These are phyloP conservation scores for Drosophila phalerata DNA, from an alignment of 2,888 invertebrate genomes.

Conservation along the genomic window DNA sequence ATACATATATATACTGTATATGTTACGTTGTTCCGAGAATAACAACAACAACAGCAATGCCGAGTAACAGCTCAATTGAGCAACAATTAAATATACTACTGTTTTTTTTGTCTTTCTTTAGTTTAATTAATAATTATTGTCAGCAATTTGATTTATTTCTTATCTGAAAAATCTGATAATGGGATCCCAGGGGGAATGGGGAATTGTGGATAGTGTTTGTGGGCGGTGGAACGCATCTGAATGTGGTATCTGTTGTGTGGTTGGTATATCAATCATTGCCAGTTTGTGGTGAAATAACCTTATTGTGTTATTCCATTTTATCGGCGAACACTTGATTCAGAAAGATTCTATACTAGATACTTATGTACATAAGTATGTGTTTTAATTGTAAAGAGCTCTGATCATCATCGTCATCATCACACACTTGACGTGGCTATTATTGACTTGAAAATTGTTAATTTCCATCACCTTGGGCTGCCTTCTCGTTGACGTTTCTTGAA, in stretches of 20 bases:
- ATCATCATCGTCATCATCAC: slow-evolving; percentile 19
- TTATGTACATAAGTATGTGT: neutral
- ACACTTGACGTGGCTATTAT: slow-evolving; percentile 30
- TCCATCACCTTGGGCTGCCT: slow-evolving; percentile 44
- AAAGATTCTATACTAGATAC: slow-evolving; percentile 7
- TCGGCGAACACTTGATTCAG: slow-evolving; percentile 5
- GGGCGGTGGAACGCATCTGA: slow-evolving; percentile 10
- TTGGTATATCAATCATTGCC: slow-evolving; percentile 25
- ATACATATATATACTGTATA: slow-evolving; percentile 3
- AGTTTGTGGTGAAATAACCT: slow-evolving; percentile 40
- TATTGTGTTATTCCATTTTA: slow-evolving; percentile 15
- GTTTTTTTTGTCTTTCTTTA: slow-evolving; percentile 10
- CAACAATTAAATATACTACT: slow-evolving; percentile 51
- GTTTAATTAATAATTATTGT: slow-evolving; percentile 46
- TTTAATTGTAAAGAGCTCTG: slow-evolving; percentile 35
- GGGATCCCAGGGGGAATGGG: neutral
- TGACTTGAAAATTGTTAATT: slow-evolving; percentile 33
- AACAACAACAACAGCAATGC: slow-evolving; percentile 21
- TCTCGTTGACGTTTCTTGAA: slow-evolving; percentile 44
- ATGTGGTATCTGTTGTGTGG: neutral
- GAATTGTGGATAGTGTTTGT: neutral
- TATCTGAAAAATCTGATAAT: slow-evolving; percentile 17
- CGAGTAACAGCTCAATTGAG: slow-evolving; percentile 58
- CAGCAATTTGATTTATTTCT: slow-evolving; percentile 9
- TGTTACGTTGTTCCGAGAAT: slow-evolving; percentile 3